Evolutionary conservation across 1,140 invertebrate species (phyloP).

Genomic region (Mizuhopecten yessoensis): DNA sequence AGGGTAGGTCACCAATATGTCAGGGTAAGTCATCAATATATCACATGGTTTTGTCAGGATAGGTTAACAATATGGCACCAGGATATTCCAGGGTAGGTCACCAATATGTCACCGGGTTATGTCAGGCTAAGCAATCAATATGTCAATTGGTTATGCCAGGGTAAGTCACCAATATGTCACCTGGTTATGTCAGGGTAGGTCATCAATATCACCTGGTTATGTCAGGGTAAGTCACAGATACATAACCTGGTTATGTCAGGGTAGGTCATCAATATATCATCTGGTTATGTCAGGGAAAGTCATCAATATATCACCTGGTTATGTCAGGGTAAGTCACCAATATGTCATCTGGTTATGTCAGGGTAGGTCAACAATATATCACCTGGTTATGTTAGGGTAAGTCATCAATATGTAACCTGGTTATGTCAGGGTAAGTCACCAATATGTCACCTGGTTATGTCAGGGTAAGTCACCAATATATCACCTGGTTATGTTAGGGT

Average conservation of each 20-base stretch:
- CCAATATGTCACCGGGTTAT: neutral
- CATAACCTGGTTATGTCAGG: neutral
- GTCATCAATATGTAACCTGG: neutral
- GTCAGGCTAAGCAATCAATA: neutral
- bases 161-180: neutral
- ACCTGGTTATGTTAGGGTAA: neutral
- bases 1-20: neutral
- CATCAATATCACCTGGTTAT: slow-evolving; percentile 2
- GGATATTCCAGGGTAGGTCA: neutral
- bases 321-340: neutral
- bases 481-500: too few species aligned
- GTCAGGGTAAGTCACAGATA: neutral
- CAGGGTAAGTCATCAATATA: too few species aligned
- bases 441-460: neutral
- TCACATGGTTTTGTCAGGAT: too few species aligned
- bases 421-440: neutral
- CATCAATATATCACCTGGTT: slow-evolving; percentile 15
- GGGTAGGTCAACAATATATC: neutral
- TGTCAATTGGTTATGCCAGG: neutral
- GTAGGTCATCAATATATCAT: neutral
- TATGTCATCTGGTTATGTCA: neutral
- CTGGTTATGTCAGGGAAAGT: neutral
- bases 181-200: neutral
- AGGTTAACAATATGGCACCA: too few species aligned
- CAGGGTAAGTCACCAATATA: too few species aligned